Percentiles rank a stretch among this genome's conserved stretches.
phyloP scores from a whole-genome alignment of 2,888 invertebrate genomes.

The Callinectes sapidus region DNA sequence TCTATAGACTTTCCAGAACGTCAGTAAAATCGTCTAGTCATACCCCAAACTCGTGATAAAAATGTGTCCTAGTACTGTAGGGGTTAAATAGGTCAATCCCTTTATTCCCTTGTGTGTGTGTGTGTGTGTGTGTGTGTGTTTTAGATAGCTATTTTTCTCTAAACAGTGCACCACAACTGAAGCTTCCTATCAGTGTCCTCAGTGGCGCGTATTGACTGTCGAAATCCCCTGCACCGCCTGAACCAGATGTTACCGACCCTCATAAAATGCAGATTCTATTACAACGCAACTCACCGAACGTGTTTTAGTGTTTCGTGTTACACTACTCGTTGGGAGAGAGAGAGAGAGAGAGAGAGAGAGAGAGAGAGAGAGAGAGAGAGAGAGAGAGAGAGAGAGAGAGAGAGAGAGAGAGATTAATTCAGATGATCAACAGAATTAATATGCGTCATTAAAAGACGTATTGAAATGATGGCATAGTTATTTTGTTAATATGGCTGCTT shows the following conservation, averaged over 20 bases:
- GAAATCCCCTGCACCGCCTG: not conserved
- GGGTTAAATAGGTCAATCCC: no score
- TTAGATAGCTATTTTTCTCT: not conserved
- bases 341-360: not conserved
- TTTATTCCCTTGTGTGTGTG: no score
- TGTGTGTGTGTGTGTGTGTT: slow-evolving; percentile 33
- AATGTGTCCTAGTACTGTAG: no score
- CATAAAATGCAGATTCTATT: not conserved
- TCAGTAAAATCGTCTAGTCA: no score
- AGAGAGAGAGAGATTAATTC: not conserved
- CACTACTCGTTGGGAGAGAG: not conserved
- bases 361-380: not conserved
- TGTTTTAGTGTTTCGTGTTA: not conserved
- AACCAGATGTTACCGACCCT: not conserved
- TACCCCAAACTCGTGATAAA: no score
- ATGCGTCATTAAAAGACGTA: no score
- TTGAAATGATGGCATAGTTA: no score
- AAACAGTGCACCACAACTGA: no score
- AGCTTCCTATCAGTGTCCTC: not conserved
- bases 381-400: no score
- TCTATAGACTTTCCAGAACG: no score
- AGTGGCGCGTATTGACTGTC: not conserved
- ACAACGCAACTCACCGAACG: not conserved
- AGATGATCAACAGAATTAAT: no score
- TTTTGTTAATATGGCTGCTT: no score